Conservation (phyloP, 2,797 vertebrate species). For the Sebastolobus alascanus region DNA sequence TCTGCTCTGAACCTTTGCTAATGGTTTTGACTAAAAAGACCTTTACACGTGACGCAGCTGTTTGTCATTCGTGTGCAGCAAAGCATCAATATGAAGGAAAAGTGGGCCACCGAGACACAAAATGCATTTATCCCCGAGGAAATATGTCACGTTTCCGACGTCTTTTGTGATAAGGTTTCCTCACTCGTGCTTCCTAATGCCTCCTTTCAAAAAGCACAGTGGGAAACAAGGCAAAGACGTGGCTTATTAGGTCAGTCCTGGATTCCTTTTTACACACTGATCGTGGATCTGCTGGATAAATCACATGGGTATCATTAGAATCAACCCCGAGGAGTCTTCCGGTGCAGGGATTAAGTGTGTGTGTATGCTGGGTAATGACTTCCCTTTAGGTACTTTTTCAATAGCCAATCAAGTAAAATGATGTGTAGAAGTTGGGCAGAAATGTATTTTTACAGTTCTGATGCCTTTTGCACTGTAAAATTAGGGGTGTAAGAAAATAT, state of each 20-base stretch:
- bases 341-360: slow-evolving; percentile 35
- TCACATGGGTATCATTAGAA: slow-evolving; percentile 79
- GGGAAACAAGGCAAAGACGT: slow-evolving; percentile 68
- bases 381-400: slow-evolving; percentile 53
- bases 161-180: slow-evolving; percentile 81
- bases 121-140: slow-evolving; percentile 75
- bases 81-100: slow-evolving; percentile 68
- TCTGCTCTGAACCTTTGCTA: slow-evolving; percentile 49
- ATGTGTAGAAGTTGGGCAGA: slow-evolving; percentile 39
- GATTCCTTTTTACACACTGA: slow-evolving; percentile 62
- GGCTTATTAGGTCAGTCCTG: slow-evolving; percentile 75
- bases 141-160: slow-evolving; percentile 77
- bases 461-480: slow-evolving; percentile 12
- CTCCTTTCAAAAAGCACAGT: slow-evolving; percentile 64
- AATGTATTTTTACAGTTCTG: slow-evolving; percentile 27
- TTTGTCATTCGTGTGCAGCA: slow-evolving; percentile 72
- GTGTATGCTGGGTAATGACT: slow-evolving; percentile 60
- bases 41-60: slow-evolving; percentile 69
- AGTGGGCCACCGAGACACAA: slow-evolving; percentile 81
- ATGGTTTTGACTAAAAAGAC: slow-evolving; percentile 61
- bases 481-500: too few relatives aligned
- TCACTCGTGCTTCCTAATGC: slow-evolving; percentile 62
- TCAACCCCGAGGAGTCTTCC: slow-evolving; percentile 59
- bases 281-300: slow-evolving; percentile 71
- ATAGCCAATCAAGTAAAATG: slow-evolving; percentile 52